Percentiles rank a stretch among this genome's conserved stretches.
phyloP scores from a whole-genome alignment of 1,140 invertebrate species.

The Phthorimaea operculella region DNA sequence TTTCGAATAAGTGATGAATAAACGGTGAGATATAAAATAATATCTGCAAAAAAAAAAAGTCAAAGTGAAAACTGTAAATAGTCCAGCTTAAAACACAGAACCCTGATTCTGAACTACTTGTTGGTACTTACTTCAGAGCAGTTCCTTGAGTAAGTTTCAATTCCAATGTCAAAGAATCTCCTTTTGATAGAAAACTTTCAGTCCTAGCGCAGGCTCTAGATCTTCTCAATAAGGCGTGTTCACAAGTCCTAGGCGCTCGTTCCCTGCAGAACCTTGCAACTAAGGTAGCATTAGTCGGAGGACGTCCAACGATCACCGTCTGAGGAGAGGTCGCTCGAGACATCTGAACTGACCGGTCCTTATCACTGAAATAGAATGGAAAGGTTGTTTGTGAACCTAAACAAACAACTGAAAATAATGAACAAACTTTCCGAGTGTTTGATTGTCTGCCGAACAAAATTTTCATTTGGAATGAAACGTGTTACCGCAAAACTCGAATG shows the following conservation, averaged over 20 bases:
- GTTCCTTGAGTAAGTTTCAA: constrained; percentile 84
- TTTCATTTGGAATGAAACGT: neutral
- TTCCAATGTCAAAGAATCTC: constrained; percentile 83
- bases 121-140: constrained; percentile 74
- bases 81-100: too few relatives aligned
- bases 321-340: constrained; percentile 59
- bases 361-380: constrained; percentile 41
- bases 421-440: too few relatives aligned
- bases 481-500: neutral
- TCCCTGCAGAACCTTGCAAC: constrained; percentile 83
- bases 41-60: too few relatives aligned
- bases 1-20: too few relatives aligned
- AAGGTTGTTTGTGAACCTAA: too few relatives aligned
- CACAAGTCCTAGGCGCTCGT: constrained; percentile 80
- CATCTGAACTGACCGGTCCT: constrained; percentile 60
- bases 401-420: too few relatives aligned
- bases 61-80: too few relatives aligned
- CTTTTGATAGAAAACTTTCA: constrained; percentile 86
- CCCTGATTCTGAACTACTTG: neutral
- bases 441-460: neutral
- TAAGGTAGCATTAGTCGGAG: constrained; percentile 75
- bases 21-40: too few relatives aligned
- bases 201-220: constrained; percentile 79
- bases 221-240: constrained; percentile 74
- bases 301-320: constrained; percentile 64